Evolutionary conservation across 2,797 vertebrate genomes (phyloP).

Genomic region (Tarsius wallacei): DNA sequence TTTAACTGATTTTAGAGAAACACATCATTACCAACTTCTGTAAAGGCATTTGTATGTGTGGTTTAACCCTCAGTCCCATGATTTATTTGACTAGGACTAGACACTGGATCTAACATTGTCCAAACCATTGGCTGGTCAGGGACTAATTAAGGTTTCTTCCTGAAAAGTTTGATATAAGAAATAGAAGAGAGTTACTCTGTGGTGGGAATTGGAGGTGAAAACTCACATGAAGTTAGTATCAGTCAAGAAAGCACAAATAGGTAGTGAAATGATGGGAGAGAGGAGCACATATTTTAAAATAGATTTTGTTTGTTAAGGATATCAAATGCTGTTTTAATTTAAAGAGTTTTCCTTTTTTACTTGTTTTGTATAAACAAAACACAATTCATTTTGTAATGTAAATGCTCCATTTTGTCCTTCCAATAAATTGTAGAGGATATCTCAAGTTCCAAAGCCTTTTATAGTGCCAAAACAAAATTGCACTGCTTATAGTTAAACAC

Average conservation of each 20-base stretch:
- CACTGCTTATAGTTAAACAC: fast-evolving
- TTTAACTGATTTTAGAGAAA: neutral
- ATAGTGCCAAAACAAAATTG: neutral
- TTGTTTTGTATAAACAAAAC: conserved; percentile 14
- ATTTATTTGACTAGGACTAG: neutral
- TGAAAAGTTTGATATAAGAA: neutral
- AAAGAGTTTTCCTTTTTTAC: neutral
- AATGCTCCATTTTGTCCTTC: neutral
- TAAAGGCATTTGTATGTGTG: neutral
- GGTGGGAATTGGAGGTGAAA: neutral
- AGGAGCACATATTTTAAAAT: neutral
- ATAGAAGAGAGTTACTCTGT: neutral
- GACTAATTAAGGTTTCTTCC: neutral
- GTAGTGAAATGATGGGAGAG: too few species aligned
- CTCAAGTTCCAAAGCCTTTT: neutral
- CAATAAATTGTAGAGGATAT: neutral
- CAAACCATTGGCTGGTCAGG: neutral
- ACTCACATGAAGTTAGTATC: too few species aligned
- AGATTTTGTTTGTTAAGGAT: neutral
- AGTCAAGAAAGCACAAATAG: neutral
- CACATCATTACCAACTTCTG: neutral
- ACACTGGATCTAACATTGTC: neutral
- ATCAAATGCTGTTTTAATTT: neutral
- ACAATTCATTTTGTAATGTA: neutral
- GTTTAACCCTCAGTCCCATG: too few species aligned